phyloP scores from a whole-genome alignment of 2,888 invertebrate genomes.

The Dasypogon diadema region DNA sequence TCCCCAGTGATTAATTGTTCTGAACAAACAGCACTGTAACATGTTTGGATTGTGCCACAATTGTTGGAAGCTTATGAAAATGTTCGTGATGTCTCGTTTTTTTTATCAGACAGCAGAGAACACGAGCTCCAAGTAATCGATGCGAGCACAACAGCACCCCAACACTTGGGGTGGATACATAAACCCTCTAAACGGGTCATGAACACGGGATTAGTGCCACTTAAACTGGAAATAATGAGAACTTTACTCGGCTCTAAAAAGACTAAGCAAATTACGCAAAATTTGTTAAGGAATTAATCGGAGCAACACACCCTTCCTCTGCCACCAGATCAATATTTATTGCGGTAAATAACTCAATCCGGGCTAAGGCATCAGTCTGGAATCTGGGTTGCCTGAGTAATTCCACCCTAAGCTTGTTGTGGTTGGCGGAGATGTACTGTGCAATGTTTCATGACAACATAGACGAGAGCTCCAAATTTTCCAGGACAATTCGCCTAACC shows the following conservation, averaged over 20 bases:
- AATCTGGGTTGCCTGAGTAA: slow-evolving; percentile 4
- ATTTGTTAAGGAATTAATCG: background rate
- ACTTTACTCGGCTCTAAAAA: background rate
- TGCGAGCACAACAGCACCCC: background rate
- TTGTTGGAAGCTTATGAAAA: slow-evolving; percentile 16
- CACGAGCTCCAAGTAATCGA: background rate
- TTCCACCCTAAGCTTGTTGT: slow-evolving; percentile 3
- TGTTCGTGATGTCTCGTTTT: slow-evolving; percentile 6
- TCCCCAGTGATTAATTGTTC: slow-evolving; percentile 28
- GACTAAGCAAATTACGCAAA: slow-evolving; percentile 13
- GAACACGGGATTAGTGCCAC: background rate
- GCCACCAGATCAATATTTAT: slow-evolving; percentile 4
- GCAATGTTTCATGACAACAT: slow-evolving; percentile 14
- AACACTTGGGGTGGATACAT: background rate
- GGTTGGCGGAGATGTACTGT: background rate
- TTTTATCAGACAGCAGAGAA: background rate
- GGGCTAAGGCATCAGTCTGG: background rate
- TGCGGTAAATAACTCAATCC: slow-evolving; percentile 26
- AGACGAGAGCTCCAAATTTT: slow-evolving; percentile 1
- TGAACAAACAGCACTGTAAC: slow-evolving; percentile 20
- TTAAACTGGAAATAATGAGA: background rate
- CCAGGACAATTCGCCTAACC: background rate
- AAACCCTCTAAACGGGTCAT: background rate
- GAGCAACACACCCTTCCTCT: background rate
- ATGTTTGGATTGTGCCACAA: slow-evolving; percentile 10